Base-by-base conservation (phyloP, 2,113 vertebrate species). In the Hassar affinis region DNA sequence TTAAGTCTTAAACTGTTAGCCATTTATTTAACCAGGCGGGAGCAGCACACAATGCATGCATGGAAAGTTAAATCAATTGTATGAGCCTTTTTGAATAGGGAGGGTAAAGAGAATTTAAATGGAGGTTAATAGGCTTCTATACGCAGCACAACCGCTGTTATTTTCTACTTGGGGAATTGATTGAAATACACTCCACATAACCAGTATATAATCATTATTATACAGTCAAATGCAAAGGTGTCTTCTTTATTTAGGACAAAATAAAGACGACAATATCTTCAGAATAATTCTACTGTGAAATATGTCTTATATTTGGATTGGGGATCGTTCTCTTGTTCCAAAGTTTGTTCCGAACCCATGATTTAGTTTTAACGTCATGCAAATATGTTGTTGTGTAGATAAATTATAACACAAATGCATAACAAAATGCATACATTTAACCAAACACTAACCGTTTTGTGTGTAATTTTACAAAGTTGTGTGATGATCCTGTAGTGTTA, bases 1-100 rank as follows among this genome's bases (percentile, higher is more conserved):
- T 95, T 95, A 93, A 89, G 91, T 89, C 92, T 93, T 91, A 93
- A 95, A 93, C 91, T 93, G 91, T 92, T 92, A 91, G 88, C 86
- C 84, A 83, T 87, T 89, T 88, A 89, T 90, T 91, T 91, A 89
- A 90, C 83, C 79, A 59, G 84, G 86, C 69, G 68, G 89, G 80
- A 80, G 75, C 79, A 84, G 86, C 69, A 11, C 38, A 51, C 47
- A 81, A 87, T 82, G 88, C 89, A 88, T 89, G 89, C 88, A 89
- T 90, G 89, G 84, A 77, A 86, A 87, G 85, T 90, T 91, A 89
- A 91, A 89, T 90, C 85, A 88, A 88, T 86, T 91, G 90, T 78
- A 81, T 88, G 76, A 82, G 83, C 78, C 87, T 84, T 90, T 56
- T 88, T 85, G 77, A 90, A 87, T 87, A 83, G 81, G 72, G 71